Percentiles rank a stretch among this genome's conserved stretches.
phyloP scores from a whole-genome alignment of 1,140 invertebrate genomes.

The Plodia interpunctella region DNA sequence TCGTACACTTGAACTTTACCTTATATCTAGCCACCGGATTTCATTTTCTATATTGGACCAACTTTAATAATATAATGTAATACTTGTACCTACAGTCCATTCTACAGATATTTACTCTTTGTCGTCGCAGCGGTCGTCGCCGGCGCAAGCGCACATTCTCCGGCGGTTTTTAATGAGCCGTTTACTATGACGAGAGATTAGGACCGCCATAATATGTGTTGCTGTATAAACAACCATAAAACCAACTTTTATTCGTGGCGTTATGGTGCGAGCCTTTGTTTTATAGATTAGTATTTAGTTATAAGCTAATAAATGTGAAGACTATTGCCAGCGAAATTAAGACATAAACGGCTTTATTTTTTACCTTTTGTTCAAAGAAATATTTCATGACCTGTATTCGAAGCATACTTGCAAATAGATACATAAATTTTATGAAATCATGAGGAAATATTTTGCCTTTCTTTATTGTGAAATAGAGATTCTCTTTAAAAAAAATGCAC shows the following conservation, averaged over 20 bases:
- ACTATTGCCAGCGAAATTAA: not conserved
- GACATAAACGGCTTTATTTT: not conserved
- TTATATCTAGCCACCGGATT: too few species aligned
- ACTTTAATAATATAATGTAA: too few species aligned
- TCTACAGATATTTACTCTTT: conserved; percentile 21
- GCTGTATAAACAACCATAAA: conserved; percentile 45
- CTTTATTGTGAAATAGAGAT: too few species aligned
- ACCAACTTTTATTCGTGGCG: conserved; percentile 11
- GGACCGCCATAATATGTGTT: conserved; percentile 28
- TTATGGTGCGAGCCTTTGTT: not conserved
- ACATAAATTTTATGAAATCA: too few species aligned
- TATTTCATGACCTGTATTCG: too few species aligned
- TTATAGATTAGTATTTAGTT: not conserved
- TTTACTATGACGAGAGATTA: conserved; percentile 58
- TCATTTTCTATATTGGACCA: too few species aligned
- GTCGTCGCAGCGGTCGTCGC: conserved; percentile 25
- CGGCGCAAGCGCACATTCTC: conserved; percentile 38
- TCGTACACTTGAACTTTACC: too few species aligned
- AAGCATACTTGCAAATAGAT: too few species aligned
- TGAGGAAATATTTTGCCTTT: too few species aligned
- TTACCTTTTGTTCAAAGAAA: too few species aligned
- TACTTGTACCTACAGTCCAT: not conserved
- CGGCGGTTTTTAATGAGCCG: conserved; percentile 59
- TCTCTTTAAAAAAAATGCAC: too few species aligned
- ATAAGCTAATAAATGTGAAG: not conserved